Evolutionary conservation across 1,140 invertebrate genomes (phyloP), one percentile per base, ranked within the genome.

Genomic region (Thrips palmi): DNA sequence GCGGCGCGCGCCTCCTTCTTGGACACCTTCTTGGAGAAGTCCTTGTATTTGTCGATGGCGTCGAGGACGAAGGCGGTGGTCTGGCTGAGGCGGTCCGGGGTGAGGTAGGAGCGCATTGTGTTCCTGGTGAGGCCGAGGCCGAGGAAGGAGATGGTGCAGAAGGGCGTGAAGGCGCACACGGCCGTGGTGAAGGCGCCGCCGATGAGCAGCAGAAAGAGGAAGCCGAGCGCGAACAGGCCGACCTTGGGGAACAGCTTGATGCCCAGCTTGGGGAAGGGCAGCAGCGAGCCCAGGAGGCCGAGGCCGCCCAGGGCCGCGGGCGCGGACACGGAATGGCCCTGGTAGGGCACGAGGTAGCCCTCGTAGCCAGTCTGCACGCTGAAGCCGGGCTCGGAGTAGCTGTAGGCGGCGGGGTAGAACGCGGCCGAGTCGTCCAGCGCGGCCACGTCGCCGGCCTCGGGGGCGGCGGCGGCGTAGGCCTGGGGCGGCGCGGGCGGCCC

Each of bases 41-140:
- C 55, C 23, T 67, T 57, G 50, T 76, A 78, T 49, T 73, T 75
- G 15, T 66, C 62, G 37, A 78, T 61, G 12, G 74, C 74, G 14
- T 61, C 64, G 37, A 66, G 62, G 1, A 78, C 65, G 12, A 76
- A 63, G 12, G 64, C 57, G 0, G 69, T 64, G 0, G 70, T 65
- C 4, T 63, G 54, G n/a, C 67, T 62, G 6, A 78, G 62, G 17
- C 63, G 59, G 15, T 65, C 58, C 2, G 54, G 50, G 0, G 55
- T 59, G 31, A 63, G 51, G 43, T 55, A 51, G 1, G 64, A 49
- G 22, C 59, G 44, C 31, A 62, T 50, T 15, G 52, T 51, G 19
- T 56, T 53, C 27, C 53, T 50, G 41, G 50, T 49, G 11, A 59
- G 55, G 4, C 58, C 58, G 1, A 67, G 50, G 6, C 67, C 67